Base-by-base conservation (phyloP, 2,888 invertebrate species). In the Aphelenchoides bicaudatus region DNA sequence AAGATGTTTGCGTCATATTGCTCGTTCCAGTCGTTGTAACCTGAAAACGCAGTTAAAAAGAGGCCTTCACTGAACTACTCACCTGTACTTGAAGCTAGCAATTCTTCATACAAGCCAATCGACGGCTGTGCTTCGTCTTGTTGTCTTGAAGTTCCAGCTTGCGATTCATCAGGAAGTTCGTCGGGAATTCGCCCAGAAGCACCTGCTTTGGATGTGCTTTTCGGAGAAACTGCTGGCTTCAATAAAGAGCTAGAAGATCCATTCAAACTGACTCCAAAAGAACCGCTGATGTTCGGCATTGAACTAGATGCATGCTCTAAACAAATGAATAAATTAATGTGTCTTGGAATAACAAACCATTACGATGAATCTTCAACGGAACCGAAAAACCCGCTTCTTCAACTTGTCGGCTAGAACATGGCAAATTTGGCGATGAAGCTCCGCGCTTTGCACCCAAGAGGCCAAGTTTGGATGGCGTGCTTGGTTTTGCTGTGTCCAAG, bases 71-170 rank as follows among this genome's bases (percentile, higher is more conserved):
- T n/a, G 27, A 13, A 13, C 52, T 28, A 38, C 52, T 30, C 29
- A 56, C 52, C 27, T 19, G 38, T 38, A 34, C 34, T 54, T 19
- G 51, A 39, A 23, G 69, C 68, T 8, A 73, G 51, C 10, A 73
- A 39, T 31, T 73, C 71, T 39, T 72, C 73, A 51, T 73, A 73
- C 3, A 73, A 54, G 19, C 67, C 67, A 13, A 55, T 28, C 29
- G 38, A 23, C 29, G 55, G 10, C 6, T 25, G 49, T 13, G 28
- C 29, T 28, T 8, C 52, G 39, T 52, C 52, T 48, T 16, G 8
- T 21, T 49, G 39, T 29, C 49, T 52, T 10, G 21, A 13, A 13
- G 13, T 50, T 16, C 4, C 47, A 16, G 50, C 46, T 13, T 48
- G 39, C 23, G 16, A 3, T 28, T 52, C 16, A 19, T 2, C 10